Percentiles rank a stretch among this genome's conserved stretches.
phyloP scores from a whole-genome alignment of 2,797 vertebrate species.

The Halcyon badia region DNA sequence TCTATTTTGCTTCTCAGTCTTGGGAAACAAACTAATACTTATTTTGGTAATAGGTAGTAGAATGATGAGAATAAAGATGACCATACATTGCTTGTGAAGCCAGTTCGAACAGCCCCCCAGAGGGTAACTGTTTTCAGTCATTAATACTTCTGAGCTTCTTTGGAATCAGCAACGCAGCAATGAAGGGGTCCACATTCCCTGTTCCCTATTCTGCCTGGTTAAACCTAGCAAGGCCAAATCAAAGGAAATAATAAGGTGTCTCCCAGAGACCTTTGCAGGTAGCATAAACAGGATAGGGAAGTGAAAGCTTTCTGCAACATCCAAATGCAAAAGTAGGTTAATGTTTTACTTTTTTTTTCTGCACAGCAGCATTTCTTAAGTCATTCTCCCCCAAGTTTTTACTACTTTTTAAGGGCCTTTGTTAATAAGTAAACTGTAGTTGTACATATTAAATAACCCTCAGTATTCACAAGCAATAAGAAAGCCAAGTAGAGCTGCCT shows the following conservation, averaged over 20 bases:
- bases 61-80: neutral
- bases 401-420: conserved; percentile 77
- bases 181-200: neutral
- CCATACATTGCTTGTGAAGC: neutral
- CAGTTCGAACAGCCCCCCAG: neutral
- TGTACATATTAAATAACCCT: conserved; percentile 79
- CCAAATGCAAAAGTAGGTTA: conserved; percentile 60
- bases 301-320: conserved; percentile 49
- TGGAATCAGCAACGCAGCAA: neutral
- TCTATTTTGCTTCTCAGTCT: neutral
- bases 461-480: conserved; percentile 87
- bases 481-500: conserved; percentile 73
- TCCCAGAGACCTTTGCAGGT: neutral
- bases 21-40: neutral
- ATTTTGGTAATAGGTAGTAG: neutral
- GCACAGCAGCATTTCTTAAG: conserved; percentile 60
- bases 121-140: neutral
- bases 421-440: conserved; percentile 66
- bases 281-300: neutral
- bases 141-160: neutral
- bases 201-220: neutral
- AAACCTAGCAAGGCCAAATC: neutral
- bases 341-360: conserved; percentile 44
- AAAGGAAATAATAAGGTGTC: neutral
- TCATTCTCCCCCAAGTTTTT: conserved; percentile 54